phyloP scores from a whole-genome alignment of 1,140 invertebrate genomes.

The Meloidogyne chitwoodi region DNA sequence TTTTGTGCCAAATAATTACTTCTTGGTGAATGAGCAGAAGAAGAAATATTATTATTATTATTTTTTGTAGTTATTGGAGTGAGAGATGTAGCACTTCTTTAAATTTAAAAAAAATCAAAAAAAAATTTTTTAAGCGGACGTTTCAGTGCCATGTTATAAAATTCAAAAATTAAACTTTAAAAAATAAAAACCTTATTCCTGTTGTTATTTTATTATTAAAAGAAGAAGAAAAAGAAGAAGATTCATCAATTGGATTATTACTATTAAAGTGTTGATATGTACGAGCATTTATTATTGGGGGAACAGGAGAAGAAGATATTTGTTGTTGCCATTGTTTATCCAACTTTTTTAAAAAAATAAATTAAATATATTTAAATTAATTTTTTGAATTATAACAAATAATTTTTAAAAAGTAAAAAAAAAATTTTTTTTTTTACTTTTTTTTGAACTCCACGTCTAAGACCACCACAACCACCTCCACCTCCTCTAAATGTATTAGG shows the following conservation, averaged over 20 bases:
- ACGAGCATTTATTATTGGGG: background rate
- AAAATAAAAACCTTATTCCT: background rate
- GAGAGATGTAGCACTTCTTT: background rate
- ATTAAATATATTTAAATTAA: too few relatives aligned
- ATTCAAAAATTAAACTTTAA: too few relatives aligned
- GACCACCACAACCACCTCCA: too few relatives aligned
- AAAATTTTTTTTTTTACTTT: background rate
- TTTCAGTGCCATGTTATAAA: too few relatives aligned
- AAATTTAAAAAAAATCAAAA: background rate
- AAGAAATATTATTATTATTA: background rate
- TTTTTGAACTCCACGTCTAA: slow-evolving; percentile 13
- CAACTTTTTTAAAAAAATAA: background rate
- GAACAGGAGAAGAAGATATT: background rate
- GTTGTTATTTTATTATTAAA: background rate
- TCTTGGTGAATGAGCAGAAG: background rate
- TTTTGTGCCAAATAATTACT: slow-evolving; percentile 18
- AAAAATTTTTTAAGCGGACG: background rate
- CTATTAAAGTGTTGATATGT: background rate
- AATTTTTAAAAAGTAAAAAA: background rate
- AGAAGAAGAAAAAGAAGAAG: background rate
- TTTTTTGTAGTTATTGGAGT: background rate
- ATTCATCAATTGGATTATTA: background rate
- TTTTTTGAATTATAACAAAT: too few relatives aligned
- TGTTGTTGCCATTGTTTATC: background rate
- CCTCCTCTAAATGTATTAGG: background rate